Evolutionary conservation across 2,888 invertebrate species (phyloP).

Genomic region (Alviniconcha strummeri): DNA sequence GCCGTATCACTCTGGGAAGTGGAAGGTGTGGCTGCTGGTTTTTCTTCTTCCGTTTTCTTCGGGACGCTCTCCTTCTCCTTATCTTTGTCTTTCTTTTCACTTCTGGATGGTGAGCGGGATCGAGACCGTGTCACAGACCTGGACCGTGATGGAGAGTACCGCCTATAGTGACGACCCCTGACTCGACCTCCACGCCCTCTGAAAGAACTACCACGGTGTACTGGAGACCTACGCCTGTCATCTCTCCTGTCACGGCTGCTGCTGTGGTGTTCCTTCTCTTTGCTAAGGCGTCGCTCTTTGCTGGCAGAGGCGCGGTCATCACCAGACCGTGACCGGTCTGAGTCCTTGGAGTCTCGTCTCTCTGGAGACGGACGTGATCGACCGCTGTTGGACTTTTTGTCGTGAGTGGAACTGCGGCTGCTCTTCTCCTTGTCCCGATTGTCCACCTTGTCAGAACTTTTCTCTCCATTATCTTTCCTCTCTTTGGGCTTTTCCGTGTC

Average conservation of each 20-base stretch:
- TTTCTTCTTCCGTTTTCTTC: background rate
- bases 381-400: slow-evolving; percentile 27
- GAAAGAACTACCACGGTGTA: slow-evolving; percentile 43
- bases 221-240: slow-evolving; percentile 33
- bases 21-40: slow-evolving; percentile 3
- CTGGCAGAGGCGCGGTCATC: slow-evolving; percentile 30
- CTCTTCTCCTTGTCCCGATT: slow-evolving; percentile 31
- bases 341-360: slow-evolving; percentile 34
- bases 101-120: slow-evolving; percentile 25
- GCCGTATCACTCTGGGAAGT: slow-evolving; percentile 25
- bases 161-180: slow-evolving; percentile 10
- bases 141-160: slow-evolving; percentile 9
- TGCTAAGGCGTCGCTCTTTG: slow-evolving; percentile 32
- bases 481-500: slow-evolving; percentile 16
- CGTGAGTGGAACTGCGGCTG: slow-evolving; percentile 28
- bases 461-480: background rate
- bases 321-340: slow-evolving; percentile 30
- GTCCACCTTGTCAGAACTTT: slow-evolving; percentile 16
- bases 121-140: slow-evolving; percentile 24
- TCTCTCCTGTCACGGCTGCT: slow-evolving; percentile 28
- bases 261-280: slow-evolving; percentile 25
- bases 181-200: slow-evolving; percentile 3
- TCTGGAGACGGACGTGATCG: slow-evolving; percentile 25
- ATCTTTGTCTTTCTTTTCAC: slow-evolving; percentile 14
- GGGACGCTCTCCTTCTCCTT: background rate